Percentiles rank a stretch among this genome's conserved stretches.
Conservation (phyloP, 2,888 invertebrate genomes). For the Dorcus hopei region DNA sequence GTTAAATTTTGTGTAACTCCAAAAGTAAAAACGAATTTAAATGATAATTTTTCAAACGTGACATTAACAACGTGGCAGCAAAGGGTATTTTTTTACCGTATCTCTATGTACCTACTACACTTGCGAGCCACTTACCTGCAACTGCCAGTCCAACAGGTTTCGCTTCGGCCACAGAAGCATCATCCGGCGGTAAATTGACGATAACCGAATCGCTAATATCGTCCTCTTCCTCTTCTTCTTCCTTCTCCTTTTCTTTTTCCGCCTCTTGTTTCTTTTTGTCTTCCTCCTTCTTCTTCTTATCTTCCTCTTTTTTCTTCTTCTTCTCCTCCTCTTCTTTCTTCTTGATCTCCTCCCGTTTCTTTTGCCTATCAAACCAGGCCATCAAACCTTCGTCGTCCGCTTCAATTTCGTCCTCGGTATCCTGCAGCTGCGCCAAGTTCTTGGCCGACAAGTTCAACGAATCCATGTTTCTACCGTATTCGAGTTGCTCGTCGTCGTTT, state of each 20-base stretch:
- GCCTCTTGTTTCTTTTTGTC: slow-evolving; percentile 29
- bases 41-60: no score
- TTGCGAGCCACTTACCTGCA: slow-evolving; percentile 38
- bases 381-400: slow-evolving; percentile 28
- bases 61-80: no score
- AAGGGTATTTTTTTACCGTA: no score
- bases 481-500: slow-evolving; percentile 53
- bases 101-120: no score
- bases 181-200: slow-evolving; percentile 56
- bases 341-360: slow-evolving; percentile 27
- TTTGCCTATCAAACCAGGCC: slow-evolving; percentile 43
- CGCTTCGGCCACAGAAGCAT: slow-evolving; percentile 69
- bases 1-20: no score
- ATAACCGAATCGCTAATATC: slow-evolving; percentile 47
- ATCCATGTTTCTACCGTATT: slow-evolving; percentile 58
- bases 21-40: no score
- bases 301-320: slow-evolving; percentile 13
- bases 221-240: slow-evolving; percentile 40
- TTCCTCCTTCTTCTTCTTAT: slow-evolving; percentile 25
- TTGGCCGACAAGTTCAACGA: slow-evolving; percentile 40
- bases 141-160: slow-evolving; percentile 64
- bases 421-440: slow-evolving; percentile 40
- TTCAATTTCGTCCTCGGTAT: slow-evolving; percentile 31
- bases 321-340: slow-evolving; percentile 13
- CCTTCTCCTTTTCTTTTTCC: slow-evolving; percentile 31